Base-by-base conservation (phyloP, 2,797 vertebrate genomes). In the Syngnathus rostellatus region DNA sequence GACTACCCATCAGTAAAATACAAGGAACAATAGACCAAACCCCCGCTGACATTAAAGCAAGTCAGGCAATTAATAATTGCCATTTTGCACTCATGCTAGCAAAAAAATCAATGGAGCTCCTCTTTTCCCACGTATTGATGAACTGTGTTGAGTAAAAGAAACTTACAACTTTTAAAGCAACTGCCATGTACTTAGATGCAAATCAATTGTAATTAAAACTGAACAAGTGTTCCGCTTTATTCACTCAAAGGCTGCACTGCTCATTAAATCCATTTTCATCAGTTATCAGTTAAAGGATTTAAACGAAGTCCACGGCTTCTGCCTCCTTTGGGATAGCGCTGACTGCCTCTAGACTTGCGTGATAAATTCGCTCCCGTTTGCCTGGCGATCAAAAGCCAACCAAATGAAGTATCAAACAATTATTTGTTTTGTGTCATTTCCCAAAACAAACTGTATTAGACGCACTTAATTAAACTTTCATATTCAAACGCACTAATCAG, bases 191-290 rank as follows among this genome's bases (percentile, higher is more conserved):
- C 91, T 88, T 80, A 90, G 92, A 94, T 93, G 90, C 85, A 90
- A 94, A 94, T 94, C 94, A 92, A 94, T 93, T 91, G 90, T 94
- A 94, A 95, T 95, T 94, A 94, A 94, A 94, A 93, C 82, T 81
- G 91, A 91, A 93, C 93, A 93, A 92, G 89, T 89, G 89, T 92
- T 93, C 81, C 67, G 83, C 89, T 92, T 93, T 89, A 88, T 90
- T 86, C 85, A 69, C 84, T 91, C 88, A 91, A 92, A 93, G 89
- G 89, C 81, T 81, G 86, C 67, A 73, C 78, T 86, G 84, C 88
- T 91, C 90, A 92, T 93, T 93, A 93, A 94, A 92, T 86, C 88
- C 77, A 89, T 89, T 90, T 90, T 91, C 85, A 89, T 86, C 87
- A 90, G 89, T 91, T 92, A 92, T 90, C 90, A 91, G 81, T 92